Evolutionary conservation across 53 echinoderm and acorn worm genomes (phyloP).

Genomic region (Hippasteria phrygiana): DNA sequence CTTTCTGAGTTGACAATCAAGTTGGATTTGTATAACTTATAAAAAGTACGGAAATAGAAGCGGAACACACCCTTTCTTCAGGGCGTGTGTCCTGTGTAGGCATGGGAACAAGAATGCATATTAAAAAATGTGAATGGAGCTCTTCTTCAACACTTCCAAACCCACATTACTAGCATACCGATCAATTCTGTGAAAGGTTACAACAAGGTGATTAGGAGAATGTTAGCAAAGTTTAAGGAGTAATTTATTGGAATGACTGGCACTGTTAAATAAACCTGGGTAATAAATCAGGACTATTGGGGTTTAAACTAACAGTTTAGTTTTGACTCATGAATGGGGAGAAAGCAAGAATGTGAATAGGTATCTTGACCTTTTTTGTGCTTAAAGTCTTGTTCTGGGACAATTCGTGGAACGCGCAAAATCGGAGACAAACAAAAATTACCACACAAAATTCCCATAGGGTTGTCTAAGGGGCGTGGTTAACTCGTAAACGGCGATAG

Average conservation of each 20-base stretch:
- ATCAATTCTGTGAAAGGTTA: slow-evolving; percentile 3
- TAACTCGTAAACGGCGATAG: too few species aligned
- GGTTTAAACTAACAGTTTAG: slow-evolving; percentile 15
- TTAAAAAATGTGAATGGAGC: not conserved
- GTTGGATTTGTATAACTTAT: too few species aligned
- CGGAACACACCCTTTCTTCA: too few species aligned
- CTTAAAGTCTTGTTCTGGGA: too few species aligned
- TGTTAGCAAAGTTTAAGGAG: slow-evolving; percentile 39
- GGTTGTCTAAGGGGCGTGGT: too few species aligned
- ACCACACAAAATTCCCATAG: too few species aligned
- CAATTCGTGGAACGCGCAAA: too few species aligned
- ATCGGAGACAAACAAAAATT: too few species aligned
- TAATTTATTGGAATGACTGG: slow-evolving; percentile 49
- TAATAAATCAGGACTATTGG: slow-evolving; percentile 42
- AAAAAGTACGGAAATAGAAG: too few species aligned
- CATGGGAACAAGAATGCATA: not conserved
- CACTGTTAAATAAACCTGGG: slow-evolving; percentile 57
- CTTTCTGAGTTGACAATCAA: too few species aligned
- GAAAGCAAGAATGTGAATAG: not conserved
- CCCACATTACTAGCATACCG: slow-evolving; percentile 22
- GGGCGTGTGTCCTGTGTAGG: too few species aligned
- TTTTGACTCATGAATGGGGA: slow-evolving; percentile 27
- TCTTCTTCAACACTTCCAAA: not conserved
- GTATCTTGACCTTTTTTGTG: not conserved
- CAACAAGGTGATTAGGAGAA: slow-evolving; percentile 42